Base-by-base conservation (phyloP, 2,888 invertebrate genomes). In the Eupithecia pulchellata region DNA sequence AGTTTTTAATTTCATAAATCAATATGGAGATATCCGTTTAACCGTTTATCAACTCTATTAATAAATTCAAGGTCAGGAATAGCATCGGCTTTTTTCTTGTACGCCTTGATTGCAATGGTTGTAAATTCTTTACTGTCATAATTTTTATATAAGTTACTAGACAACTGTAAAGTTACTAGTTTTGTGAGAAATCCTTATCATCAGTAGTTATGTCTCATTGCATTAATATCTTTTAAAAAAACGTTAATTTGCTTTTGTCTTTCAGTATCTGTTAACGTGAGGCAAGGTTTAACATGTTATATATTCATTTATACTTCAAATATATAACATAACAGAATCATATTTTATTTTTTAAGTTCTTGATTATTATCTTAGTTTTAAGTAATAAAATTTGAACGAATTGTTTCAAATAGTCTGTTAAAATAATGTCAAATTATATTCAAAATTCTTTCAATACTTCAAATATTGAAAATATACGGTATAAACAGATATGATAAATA, bases 1-100 rank as follows among this genome's bases (percentile, higher is more conserved):
- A 70, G 67, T 70, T 73, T 68, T 67, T 64, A 52, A 60, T 64
- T 71, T 71, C 47, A 42, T 25, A 70, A 73, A 66, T 70, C 52
- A 52, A 70, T 52, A 30, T 36, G 61, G 30, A 25, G 42, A 47
- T 36, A 55, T 63, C 29, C 55, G 11, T 63, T 68, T 62, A 30
- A 62, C 68, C 62, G 55, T 68, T 63, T 68, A 63, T 67, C 11
- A 32, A n/a, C 61, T 20, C 29, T 61, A 61, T 67, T 61, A 61
- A 52, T 67, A 67, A 14, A 32, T 67, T 52, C 61, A 52, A 32
- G 52, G 67, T 11, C 34, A 67, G 61, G 42, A 67, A 47, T 47
- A 42, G 47, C 66, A 14, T 32, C 58, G 47, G 25, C 34, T 47
- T 17, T 57, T 66, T 57, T 20, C 47, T 36, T 34, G 29, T 57